Evolutionary conservation across 2,113 vertebrate species (phyloP).

Genomic region (Hemibagrus wyckioides): DNA sequence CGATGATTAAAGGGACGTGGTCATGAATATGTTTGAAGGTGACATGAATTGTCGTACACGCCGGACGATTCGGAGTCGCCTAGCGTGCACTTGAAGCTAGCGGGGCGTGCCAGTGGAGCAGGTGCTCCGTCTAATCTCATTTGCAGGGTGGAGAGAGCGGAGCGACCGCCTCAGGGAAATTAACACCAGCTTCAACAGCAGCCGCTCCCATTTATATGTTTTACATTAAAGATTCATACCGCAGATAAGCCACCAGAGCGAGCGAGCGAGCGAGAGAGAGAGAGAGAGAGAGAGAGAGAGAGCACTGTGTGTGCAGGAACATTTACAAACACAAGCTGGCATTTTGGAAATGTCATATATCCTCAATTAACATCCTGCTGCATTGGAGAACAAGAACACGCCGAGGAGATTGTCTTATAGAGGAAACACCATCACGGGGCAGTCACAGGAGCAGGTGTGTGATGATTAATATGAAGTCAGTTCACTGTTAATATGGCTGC

Average conservation of each 20-base stretch:
- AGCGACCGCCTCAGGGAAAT: constrained; percentile 32
- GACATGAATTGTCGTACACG: not conserved
- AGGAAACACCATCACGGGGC: constrained; percentile 1
- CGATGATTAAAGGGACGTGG: constrained; percentile 10
- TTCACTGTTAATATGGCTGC: not conserved
- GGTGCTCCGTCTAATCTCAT: constrained; percentile 53
- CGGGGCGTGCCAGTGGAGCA: constrained; percentile 38
- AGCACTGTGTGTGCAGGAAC: not conserved
- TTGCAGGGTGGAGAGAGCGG: constrained; percentile 31
- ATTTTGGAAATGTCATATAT: constrained; percentile 51
- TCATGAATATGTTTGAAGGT: constrained; percentile 30
- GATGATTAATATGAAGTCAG: not conserved
- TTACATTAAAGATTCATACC: constrained; percentile 48
- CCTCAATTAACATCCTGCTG: constrained; percentile 41
- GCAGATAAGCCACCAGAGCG: constrained; percentile 16
- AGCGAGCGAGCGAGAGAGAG: not conserved
- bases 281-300: not conserved
- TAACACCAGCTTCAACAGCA: constrained; percentile 34
- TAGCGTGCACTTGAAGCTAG: constrained; percentile 42
- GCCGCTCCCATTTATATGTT: constrained; percentile 26
- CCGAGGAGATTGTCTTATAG: not conserved
- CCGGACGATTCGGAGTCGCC: constrained; percentile 35
- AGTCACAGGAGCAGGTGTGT: not conserved
- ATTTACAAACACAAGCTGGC: constrained; percentile 42
- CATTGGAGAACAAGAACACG: constrained; percentile 17